Evolutionary conservation across 2,113 vertebrate species (phyloP).

Genomic region (Microcebus lehilahytsara): DNA sequence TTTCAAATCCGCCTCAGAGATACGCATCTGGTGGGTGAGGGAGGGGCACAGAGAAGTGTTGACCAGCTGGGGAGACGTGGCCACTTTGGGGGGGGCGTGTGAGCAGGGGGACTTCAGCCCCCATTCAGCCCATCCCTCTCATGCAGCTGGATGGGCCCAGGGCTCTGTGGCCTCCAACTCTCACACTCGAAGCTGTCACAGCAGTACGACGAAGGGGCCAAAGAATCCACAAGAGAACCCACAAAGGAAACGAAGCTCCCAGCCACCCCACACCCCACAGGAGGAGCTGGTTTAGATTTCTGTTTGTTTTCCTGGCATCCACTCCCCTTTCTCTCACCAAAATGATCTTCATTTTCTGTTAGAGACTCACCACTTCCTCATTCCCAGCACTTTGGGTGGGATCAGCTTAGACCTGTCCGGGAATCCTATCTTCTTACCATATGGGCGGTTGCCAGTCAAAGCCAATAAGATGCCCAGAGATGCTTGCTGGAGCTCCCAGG

Average conservation of each 20-base stretch:
- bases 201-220: fast-evolving
- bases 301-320: neutral
- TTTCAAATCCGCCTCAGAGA: neutral
- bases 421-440: neutral
- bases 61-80: neutral
- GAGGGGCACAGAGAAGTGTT: neutral
- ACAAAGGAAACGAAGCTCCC: neutral
- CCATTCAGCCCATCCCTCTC: neutral
- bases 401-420: neutral
- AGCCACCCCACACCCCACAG: neutral
- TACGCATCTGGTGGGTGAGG: neutral
- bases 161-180: neutral
- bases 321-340: neutral
- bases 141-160: neutral
- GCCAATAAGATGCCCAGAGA: neutral
- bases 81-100: neutral
- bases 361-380: neutral
- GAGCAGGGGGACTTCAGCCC: neutral
- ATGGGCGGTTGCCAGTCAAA: neutral
- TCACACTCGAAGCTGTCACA: neutral
- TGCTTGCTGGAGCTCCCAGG: neutral
- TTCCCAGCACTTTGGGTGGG: neutral
- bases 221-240: neutral
- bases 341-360: neutral
- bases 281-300: neutral